Conservation (phyloP, 2,113 vertebrate genomes). For the Pholis gunnellus region DNA sequence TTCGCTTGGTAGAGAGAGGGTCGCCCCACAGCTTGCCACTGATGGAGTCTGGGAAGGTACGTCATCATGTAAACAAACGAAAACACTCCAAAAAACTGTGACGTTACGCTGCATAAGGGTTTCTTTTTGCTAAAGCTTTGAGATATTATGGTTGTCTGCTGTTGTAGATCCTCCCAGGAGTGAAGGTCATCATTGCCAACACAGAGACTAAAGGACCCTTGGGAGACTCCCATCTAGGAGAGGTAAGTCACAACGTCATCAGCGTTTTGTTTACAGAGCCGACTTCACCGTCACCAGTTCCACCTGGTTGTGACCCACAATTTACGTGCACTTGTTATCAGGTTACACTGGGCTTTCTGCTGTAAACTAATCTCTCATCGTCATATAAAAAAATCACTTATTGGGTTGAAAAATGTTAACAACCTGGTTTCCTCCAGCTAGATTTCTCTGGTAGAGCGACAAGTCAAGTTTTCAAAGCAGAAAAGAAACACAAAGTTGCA, state of each 20-base stretch:
- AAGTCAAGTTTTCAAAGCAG: neutral
- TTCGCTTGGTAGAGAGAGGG: slow-evolving; percentile 95
- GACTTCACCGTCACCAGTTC: neutral
- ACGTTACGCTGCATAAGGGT: neutral
- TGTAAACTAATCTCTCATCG: neutral
- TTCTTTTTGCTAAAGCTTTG: neutral
- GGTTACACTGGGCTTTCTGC: neutral
- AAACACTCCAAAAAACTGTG: neutral
- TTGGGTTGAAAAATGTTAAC: neutral
- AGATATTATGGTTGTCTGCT: slow-evolving; percentile 7
- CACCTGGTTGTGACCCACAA: neutral
- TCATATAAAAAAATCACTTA: neutral
- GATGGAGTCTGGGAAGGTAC: slow-evolving; percentile 98
- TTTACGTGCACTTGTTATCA: neutral
- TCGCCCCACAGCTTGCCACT: slow-evolving; percentile 95
- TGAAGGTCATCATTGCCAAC: slow-evolving; percentile 97
- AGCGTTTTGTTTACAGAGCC: neutral
- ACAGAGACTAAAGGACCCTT: slow-evolving; percentile 96
- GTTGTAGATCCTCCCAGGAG: slow-evolving; percentile 93
- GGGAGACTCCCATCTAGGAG: slow-evolving; percentile 95
- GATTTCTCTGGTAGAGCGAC: neutral
- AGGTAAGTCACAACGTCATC: slow-evolving; percentile 79
- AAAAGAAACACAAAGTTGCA: neutral
- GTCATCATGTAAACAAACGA: neutral
- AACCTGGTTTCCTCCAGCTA: neutral